These are phyloP conservation scores for Ivindomyrus marchei DNA, from an alignment of 2,113 vertebrate species.

Conservation along the genomic window DNA sequence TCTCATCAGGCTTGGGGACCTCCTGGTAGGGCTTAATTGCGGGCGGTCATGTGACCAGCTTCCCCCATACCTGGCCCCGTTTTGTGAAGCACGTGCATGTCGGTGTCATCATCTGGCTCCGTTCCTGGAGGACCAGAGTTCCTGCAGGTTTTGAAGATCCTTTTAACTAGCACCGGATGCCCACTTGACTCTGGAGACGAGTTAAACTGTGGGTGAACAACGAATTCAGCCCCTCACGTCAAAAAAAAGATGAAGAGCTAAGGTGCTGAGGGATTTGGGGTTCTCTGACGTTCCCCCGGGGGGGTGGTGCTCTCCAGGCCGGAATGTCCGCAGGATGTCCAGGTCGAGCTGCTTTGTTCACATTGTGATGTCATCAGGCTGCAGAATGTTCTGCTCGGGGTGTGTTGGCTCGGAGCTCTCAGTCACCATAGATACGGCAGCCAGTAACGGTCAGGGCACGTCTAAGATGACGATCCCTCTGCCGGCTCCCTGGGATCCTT, in stretches of 20 bases:
- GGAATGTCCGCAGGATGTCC: neutral
- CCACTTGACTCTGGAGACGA: neutral
- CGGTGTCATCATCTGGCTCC: neutral
- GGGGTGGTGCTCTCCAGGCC: neutral
- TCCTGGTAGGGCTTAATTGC: neutral
- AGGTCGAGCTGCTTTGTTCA: neutral
- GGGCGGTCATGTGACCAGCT: neutral
- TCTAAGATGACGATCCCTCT: neutral
- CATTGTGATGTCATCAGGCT: constrained; percentile 5
- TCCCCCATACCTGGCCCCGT: neutral
- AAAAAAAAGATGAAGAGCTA: neutral
- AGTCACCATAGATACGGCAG: neutral
- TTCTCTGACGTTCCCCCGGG: neutral
- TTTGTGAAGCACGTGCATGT: neutral
- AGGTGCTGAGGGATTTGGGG: neutral
- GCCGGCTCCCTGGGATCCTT: neutral
- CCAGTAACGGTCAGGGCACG: neutral
- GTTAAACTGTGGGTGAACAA: neutral
- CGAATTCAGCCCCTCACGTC: neutral
- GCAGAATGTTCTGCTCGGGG: neutral
- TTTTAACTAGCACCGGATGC: neutral
- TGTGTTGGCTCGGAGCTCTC: neutral
- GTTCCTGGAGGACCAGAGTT: neutral
- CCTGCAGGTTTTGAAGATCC: neutral
- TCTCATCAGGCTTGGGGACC: neutral